These are phyloP conservation scores for Hesperia comma DNA, from an alignment of 2,888 invertebrate species.

Conservation along the genomic window DNA sequence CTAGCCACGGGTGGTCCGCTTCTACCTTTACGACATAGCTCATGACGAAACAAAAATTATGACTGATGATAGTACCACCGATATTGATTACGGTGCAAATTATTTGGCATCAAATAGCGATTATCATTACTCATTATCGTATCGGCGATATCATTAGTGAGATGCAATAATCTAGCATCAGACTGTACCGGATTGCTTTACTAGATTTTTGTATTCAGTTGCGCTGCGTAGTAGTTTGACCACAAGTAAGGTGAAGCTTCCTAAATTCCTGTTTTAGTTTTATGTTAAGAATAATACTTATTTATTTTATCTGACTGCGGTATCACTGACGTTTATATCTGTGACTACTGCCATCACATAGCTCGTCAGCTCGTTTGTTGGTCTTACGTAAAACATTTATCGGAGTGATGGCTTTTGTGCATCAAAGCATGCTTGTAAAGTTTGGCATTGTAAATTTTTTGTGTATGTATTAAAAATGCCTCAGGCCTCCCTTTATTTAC, in stretches of 20 bases:
- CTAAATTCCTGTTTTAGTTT: no score
- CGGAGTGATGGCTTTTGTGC: no score
- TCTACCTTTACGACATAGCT: slow-evolving; percentile 15
- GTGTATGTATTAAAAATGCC: no score
- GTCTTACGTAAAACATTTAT: no score
- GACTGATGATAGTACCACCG: slow-evolving; percentile 15
- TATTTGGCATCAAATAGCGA: slow-evolving; percentile 16
- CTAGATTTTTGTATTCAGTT: neutral
- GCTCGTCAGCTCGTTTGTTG: no score
- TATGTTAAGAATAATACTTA: no score
- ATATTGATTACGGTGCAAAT: slow-evolving; percentile 23
- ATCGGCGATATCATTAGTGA: slow-evolving; percentile 17
- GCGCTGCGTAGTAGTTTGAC: neutral
- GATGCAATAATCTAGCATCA: neutral
- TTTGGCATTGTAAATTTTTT: no score
- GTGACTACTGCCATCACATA: no score
- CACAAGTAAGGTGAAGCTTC: neutral
- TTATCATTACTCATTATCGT: slow-evolving; percentile 27
- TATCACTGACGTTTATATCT: no score
- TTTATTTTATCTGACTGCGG: no score
- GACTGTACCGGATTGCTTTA: slow-evolving; percentile 1
- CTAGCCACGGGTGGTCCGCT: slow-evolving; percentile 12
- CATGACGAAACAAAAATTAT: slow-evolving; percentile 28
- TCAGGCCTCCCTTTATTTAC: no score
- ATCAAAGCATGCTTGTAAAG: no score